A percentile compares a stretch with the other conserved stretches of the same genome.
Conservation (phyloP, 2,113 vertebrate genomes). For the Plotosus lineatus region DNA sequence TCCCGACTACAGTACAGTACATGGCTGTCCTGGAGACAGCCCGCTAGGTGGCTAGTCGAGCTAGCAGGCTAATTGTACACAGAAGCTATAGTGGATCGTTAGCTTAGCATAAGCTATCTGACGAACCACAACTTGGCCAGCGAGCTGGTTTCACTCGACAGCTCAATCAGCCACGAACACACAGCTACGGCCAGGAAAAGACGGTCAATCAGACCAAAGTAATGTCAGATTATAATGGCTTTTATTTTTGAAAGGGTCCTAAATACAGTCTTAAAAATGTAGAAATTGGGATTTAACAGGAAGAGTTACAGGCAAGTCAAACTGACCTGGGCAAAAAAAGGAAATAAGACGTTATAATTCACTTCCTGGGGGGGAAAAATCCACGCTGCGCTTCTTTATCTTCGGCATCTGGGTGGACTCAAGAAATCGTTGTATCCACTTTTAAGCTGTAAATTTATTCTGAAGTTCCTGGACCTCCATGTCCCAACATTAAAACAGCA, state of each 20-base stretch:
- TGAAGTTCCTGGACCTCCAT: neutral
- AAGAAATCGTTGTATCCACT: neutral
- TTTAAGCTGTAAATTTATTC: neutral
- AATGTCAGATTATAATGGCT: neutral
- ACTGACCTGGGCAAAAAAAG: slow-evolving; percentile 51
- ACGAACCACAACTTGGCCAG: slow-evolving; percentile 24
- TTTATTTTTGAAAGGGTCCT: neutral
- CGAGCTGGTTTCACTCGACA: slow-evolving; percentile 26
- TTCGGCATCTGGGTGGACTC: slow-evolving; percentile 27
- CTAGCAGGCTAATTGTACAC: slow-evolving; percentile 19
- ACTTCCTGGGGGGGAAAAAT: slow-evolving; percentile 31
- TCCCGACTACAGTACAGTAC: no score
- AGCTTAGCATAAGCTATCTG: slow-evolving; percentile 24
- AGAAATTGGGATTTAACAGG: neutral
- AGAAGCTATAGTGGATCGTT: neutral
- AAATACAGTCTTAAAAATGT: neutral
- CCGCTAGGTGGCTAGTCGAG: slow-evolving; percentile 4
- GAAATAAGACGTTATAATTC: slow-evolving; percentile 33
- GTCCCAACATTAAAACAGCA: slow-evolving; percentile 17
- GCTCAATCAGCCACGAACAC: neutral
- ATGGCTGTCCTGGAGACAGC: neutral
- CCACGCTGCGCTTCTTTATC: slow-evolving; percentile 4
- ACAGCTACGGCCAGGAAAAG: neutral
- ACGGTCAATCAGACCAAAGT: neutral
- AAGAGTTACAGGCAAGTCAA: slow-evolving; percentile 23